phyloP scores from a whole-genome alignment of 2,113 vertebrate genomes.

The Junco hyemalis region DNA sequence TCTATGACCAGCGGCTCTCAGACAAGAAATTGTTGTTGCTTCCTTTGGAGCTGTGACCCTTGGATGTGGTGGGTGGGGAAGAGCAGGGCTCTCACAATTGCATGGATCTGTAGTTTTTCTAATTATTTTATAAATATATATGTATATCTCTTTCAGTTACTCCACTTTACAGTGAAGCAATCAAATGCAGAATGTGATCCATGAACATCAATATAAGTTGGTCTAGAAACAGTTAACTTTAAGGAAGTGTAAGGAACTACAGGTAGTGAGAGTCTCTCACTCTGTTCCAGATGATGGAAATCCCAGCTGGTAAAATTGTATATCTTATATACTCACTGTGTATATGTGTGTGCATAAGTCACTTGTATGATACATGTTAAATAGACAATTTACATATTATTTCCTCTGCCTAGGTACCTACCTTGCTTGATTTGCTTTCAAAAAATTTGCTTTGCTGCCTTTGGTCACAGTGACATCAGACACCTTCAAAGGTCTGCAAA shows the following conservation, averaged over 20 bases:
- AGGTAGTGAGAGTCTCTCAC: background rate
- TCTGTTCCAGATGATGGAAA: background rate
- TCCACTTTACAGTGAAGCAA: background rate
- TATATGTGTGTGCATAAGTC: background rate
- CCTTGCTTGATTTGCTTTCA: background rate
- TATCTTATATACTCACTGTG: background rate
- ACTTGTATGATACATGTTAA: background rate
- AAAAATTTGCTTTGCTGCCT: background rate
- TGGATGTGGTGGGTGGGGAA: background rate
- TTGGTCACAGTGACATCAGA: background rate
- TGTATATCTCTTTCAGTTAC: background rate
- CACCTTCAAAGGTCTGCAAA: background rate
- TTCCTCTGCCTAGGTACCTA: background rate
- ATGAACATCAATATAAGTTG: background rate
- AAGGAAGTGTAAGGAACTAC: background rate
- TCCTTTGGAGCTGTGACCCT: background rate
- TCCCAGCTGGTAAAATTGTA: background rate
- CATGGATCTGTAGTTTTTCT: background rate
- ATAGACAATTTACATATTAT: background rate
- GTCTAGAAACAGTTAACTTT: background rate
- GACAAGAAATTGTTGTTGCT: background rate
- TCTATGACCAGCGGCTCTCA: background rate
- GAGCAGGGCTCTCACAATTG: accelerated
- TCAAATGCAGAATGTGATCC: background rate
- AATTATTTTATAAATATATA: background rate